These are phyloP conservation scores for Troides aeacus DNA, from an alignment of 2,888 invertebrate genomes.

Conservation along the genomic window DNA sequence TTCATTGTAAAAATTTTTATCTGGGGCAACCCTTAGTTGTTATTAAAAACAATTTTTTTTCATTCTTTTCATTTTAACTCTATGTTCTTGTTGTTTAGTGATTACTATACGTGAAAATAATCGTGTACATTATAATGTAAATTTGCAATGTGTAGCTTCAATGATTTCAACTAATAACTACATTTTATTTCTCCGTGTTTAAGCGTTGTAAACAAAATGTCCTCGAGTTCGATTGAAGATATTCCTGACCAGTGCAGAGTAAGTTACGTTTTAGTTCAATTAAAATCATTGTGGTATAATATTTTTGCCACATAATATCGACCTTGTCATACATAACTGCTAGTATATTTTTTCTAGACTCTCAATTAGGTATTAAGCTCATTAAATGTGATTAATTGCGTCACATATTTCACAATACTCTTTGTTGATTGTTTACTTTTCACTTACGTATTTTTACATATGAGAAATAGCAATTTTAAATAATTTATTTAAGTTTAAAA, in stretches of 20 bases:
- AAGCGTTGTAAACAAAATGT: slow-evolving; percentile 49
- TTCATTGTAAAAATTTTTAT: too few relatives aligned
- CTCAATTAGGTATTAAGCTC: slow-evolving; percentile 3
- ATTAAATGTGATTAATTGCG: slow-evolving; percentile 18
- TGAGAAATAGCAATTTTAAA: too few relatives aligned
- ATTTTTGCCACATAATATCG: slow-evolving; percentile 30
- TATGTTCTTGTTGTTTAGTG: slow-evolving; percentile 21
- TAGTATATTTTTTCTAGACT: background rate
- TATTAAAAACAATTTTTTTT: slow-evolving; percentile 4
- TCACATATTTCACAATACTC: slow-evolving; percentile 9
- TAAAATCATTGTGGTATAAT: slow-evolving; percentile 33
- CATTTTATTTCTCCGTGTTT: slow-evolving; percentile 24
- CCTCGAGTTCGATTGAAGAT: slow-evolving; percentile 70
- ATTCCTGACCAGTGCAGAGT: slow-evolving; percentile 70
- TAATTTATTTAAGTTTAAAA: too few relatives aligned
- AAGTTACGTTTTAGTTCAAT: slow-evolving; percentile 43
- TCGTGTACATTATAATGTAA: slow-evolving; percentile 17
- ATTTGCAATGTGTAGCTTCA: slow-evolving; percentile 15
- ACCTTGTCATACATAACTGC: slow-evolving; percentile 6
- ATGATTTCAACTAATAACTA: slow-evolving; percentile 13
- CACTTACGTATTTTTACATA: too few relatives aligned
- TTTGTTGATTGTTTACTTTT: background rate
- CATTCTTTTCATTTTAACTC: slow-evolving; percentile 14
- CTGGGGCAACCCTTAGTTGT: background rate
- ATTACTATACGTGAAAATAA: slow-evolving; percentile 26